phyloP scores from a whole-genome alignment of 2,113 vertebrate genomes.

The Apteryx mantelli region DNA sequence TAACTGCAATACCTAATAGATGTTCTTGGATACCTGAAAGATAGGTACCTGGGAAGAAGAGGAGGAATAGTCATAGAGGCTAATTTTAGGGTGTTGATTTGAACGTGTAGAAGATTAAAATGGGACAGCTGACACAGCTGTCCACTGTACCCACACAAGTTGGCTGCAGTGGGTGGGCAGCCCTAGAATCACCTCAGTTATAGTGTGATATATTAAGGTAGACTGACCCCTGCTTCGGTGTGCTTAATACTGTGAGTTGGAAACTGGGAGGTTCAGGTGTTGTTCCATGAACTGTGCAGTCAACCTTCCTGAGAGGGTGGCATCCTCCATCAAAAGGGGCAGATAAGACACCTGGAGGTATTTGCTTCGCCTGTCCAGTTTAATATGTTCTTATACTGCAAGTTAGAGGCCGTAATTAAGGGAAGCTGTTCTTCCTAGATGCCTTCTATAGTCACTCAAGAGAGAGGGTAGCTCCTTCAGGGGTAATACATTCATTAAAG shows the following conservation, averaged over 20 bases:
- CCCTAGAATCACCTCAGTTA: not conserved
- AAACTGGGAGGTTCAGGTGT: not conserved
- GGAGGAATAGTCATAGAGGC: not conserved
- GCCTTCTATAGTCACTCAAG: not conserved
- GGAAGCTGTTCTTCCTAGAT: not conserved
- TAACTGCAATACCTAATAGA: not conserved
- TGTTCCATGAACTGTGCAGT: not conserved
- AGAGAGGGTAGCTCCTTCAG: not conserved
- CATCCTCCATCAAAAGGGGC: rapidly evolving
- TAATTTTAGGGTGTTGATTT: constrained; percentile 60
- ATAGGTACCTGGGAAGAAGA: not conserved
- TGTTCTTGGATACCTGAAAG: not conserved
- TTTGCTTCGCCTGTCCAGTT: not conserved
- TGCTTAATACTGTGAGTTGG: not conserved
- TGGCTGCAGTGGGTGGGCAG: constrained; percentile 3
- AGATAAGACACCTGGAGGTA: not conserved
- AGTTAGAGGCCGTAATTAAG: not conserved
- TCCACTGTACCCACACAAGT: not conserved
- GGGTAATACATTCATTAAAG: not conserved
- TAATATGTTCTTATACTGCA: not conserved
- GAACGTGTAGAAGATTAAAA: not conserved
- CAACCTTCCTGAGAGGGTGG: not conserved
- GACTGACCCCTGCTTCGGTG: not conserved
- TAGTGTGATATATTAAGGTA: not conserved
- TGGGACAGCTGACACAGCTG: constrained; percentile 5